phyloP scores from a whole-genome alignment of 2,888 invertebrate genomes.

The Xanthorhoe designata region DNA sequence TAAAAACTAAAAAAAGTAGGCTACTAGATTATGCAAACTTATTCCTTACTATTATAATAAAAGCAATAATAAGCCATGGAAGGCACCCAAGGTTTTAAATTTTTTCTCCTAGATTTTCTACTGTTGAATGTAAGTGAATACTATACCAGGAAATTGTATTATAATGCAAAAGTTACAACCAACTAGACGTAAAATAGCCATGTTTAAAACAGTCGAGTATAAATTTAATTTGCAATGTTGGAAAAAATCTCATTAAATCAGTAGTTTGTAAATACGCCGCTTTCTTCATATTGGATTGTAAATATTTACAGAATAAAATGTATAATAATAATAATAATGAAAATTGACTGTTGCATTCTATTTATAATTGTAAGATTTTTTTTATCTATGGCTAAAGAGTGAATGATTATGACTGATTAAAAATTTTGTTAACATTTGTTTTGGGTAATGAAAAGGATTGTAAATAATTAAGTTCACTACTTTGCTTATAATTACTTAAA shows the following conservation, averaged over 20 bases:
- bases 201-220: too few species aligned
- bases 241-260: constrained; percentile 31
- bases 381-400: constrained; percentile 1
- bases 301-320: constrained; percentile 34
- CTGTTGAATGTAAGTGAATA: too few species aligned
- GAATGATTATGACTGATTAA: background rate
- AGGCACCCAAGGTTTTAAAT: too few species aligned
- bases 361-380: background rate
- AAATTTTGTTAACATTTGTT: background rate
- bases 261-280: constrained; percentile 52
- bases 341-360: constrained; percentile 20
- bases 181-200: too few species aligned
- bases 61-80: too few species aligned
- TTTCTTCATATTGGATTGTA: constrained; percentile 38
- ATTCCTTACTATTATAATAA: too few species aligned
- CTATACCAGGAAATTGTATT: too few species aligned
- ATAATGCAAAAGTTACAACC: too few species aligned
- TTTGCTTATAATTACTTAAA: background rate
- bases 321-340: constrained; percentile 8
- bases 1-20: too few species aligned
- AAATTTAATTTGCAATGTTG: constrained; percentile 28
- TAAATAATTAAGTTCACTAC: background rate
- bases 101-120: too few species aligned
- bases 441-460: background rate
- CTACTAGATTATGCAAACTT: too few species aligned